A percentile compares a stretch with the other conserved stretches of the same genome.
Conservation (phyloP, 1,140 invertebrate species). For the Conopomorpha cramerella region DNA sequence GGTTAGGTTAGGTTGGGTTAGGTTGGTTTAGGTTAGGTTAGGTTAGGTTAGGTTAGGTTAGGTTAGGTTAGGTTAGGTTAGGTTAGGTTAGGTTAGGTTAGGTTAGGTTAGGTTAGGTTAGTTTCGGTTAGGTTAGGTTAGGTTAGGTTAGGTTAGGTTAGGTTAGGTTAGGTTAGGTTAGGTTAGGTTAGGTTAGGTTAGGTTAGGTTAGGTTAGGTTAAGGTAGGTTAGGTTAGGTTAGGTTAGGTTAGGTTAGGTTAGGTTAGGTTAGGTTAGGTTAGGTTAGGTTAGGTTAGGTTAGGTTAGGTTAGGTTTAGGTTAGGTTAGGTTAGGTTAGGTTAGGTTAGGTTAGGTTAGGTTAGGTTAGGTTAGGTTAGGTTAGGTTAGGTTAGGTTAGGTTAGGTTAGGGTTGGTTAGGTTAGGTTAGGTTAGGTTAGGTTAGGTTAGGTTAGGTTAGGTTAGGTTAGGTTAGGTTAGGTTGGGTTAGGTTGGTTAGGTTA, state of each 20-base stretch:
- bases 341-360: no score
- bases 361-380: constrained; percentile 7
- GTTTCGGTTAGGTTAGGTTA: constrained; percentile 9
- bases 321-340: no score
- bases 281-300: constrained; percentile 8
- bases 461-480: constrained; percentile 14
- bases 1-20: constrained; percentile 3
- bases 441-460: no score
- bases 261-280: constrained; percentile 7
- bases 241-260: constrained; percentile 8
- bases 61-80: constrained; percentile 7
- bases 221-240: constrained; percentile 7
- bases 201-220: constrained; percentile 6
- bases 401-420: constrained; percentile 7
- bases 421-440: constrained; percentile 14
- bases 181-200: constrained; percentile 9
- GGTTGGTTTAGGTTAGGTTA: constrained; percentile 3
- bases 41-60: constrained; percentile 5
- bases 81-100: constrained; percentile 4
- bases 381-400: constrained; percentile 6
- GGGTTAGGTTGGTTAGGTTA: constrained; percentile 15
- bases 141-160: constrained; percentile 6
- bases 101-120: constrained; percentile 4
- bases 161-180: constrained; percentile 6
- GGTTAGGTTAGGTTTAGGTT: constrained; percentile 3